Evolutionary conservation across 2,888 invertebrate genomes (phyloP).

Genomic region (Stenichneumon culpator): DNA sequence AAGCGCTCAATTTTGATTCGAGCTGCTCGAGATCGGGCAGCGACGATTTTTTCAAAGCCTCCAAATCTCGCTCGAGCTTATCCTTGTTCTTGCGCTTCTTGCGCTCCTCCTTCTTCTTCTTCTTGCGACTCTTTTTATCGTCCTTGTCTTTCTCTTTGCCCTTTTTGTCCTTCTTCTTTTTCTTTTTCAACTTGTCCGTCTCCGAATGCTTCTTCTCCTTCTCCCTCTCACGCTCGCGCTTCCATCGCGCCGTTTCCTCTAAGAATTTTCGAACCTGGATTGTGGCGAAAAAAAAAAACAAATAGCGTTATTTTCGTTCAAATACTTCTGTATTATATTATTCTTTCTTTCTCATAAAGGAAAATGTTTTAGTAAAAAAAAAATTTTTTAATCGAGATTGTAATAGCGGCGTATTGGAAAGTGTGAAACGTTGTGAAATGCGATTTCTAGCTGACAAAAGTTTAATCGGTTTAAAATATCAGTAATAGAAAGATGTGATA

Average conservation of each 20-base stretch:
- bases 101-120: constrained; percentile 90
- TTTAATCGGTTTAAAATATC: too few species aligned
- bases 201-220: constrained; percentile 89
- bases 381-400: too few species aligned
- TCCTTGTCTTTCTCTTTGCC: constrained; percentile 90
- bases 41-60: constrained; percentile 88
- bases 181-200: constrained; percentile 88
- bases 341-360: too few species aligned
- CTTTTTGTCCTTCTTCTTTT: constrained; percentile 91
- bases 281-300: neutral
- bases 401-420: too few species aligned
- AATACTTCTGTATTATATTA: too few species aligned
- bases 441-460: too few species aligned
- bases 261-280: constrained; percentile 92
- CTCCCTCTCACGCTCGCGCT: constrained; percentile 91
- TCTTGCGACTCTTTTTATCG: constrained; percentile 85
- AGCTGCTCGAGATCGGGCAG: constrained; percentile 92
- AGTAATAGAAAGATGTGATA: too few species aligned
- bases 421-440: too few species aligned
- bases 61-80: constrained; percentile 88
- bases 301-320: neutral
- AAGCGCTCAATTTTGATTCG: constrained; percentile 92
- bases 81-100: constrained; percentile 86
- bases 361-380: too few species aligned
- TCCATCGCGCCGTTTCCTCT: constrained; percentile 93